phyloP scores from a whole-genome alignment of 2,888 invertebrate species.

The Athalia rosae region DNA sequence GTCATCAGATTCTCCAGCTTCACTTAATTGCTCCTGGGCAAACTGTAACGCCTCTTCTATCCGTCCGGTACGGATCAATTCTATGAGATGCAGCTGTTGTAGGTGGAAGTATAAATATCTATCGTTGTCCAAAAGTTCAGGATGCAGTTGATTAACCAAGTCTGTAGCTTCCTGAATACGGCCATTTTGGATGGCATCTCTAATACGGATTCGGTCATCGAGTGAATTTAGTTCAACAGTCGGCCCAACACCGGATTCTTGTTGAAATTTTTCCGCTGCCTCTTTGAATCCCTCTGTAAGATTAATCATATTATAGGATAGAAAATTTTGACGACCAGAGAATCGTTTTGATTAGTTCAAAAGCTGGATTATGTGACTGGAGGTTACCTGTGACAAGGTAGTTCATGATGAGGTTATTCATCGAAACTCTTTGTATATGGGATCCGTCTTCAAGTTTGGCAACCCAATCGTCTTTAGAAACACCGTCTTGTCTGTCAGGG shows the following conservation, averaged over 20 bases:
- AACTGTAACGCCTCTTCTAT: slow-evolving; percentile 93
- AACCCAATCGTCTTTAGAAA: slow-evolving; percentile 84
- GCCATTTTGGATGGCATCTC: slow-evolving; percentile 95
- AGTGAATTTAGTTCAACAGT: slow-evolving; percentile 87
- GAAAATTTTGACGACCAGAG: neutral
- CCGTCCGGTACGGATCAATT: slow-evolving; percentile 88
- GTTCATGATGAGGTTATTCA: slow-evolving; percentile 99
- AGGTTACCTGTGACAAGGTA: slow-evolving; percentile 94
- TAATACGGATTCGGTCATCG: slow-evolving; percentile 93
- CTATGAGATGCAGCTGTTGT: slow-evolving; percentile 92
- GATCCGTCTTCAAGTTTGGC: slow-evolving; percentile 82
- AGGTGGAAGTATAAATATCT: slow-evolving; percentile 96
- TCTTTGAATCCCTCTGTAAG: slow-evolving; percentile 93
- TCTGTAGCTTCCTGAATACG: slow-evolving; percentile 94
- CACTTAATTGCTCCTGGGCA: slow-evolving; percentile 92
- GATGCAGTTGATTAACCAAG: slow-evolving; percentile 94
- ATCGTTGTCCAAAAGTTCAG: slow-evolving; percentile 95
- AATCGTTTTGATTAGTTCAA: slow-evolving; percentile 26
- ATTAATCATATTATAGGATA: neutral
- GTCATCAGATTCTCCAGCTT: slow-evolving; percentile 90
- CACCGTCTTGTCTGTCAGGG: slow-evolving; percentile 74
- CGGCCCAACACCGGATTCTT: slow-evolving; percentile 92
- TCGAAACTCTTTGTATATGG: slow-evolving; percentile 91
- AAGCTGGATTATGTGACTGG: neutral
- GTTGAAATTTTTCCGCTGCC: slow-evolving; percentile 96